Evolutionary conservation across 2,888 invertebrate genomes (phyloP), one percentile per base, ranked within the genome.

Genomic region (Thecocarcelia acutangulata): DNA sequence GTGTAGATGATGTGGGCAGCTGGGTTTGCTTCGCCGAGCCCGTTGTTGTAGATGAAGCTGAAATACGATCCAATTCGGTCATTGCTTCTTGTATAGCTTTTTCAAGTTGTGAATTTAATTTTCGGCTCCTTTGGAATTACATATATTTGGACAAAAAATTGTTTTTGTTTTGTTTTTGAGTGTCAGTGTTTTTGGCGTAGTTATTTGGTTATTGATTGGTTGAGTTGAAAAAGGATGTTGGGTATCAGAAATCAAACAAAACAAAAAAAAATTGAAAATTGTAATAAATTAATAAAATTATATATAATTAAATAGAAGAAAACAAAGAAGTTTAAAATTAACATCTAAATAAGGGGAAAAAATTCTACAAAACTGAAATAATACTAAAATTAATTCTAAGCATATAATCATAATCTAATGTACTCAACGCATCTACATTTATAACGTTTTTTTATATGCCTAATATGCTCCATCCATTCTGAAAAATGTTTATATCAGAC

Each of bases 1-100:
- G 83, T 48, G 84, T 83, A 17, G 85, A 83, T 8, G 89, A 86
- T 56, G 88, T 85, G 50, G 87, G 88, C 76, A 88, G 88, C 80
- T 87, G 87, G 40, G 85, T 80, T 58, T 85, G 86, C 52, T 85
- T 86, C 70, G 83, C 37, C 78, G 84, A 13, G 24, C 33, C 84
- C 79, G 74, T 73, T 54, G 88, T 84, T 69, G 87, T 85, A 73
- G 90, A 85, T 80, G 87, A 84, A 86, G 90, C 89, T 89, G 92
- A 92, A 88, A 93, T 93, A 89, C 94, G 93, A 91, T 97, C 97
- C 88, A 97, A 92, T 91, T 97, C 97, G 84, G 94, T 93, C 96
- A 97, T 96, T 74, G 97, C 97, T 92, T 97, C 97, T 92, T 97
- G 97, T 88, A 97, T 97, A 73, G 97, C 97, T 89, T 95, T 95